phyloP scores from a whole-genome alignment of 2,888 invertebrate species.

The Linnaemya tessellans region DNA sequence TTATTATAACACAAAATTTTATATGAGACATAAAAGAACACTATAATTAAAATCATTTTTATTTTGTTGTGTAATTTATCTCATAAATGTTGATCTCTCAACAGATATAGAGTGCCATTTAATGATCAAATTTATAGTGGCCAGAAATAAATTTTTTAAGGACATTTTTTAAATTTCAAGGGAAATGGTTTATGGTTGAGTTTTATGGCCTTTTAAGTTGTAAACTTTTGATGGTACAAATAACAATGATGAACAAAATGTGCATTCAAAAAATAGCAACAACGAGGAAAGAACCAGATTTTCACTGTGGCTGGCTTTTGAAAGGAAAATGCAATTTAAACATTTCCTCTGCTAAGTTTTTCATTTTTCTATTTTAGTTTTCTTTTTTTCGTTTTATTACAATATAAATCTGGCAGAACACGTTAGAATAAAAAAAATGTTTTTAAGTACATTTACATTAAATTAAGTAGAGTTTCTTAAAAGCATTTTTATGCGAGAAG shows the following conservation, averaged over 20 bases:
- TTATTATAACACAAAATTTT: too few species aligned
- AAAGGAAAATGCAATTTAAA: slow-evolving; percentile 61
- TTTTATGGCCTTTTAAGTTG: slow-evolving; percentile 23
- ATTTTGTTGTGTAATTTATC: too few species aligned
- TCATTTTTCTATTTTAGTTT: neutral
- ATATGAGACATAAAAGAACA: too few species aligned
- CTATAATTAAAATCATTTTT: too few species aligned
- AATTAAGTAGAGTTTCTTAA: neutral
- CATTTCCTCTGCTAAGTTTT: slow-evolving; percentile 41
- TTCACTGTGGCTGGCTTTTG: slow-evolving; percentile 40
- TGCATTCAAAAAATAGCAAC: neutral
- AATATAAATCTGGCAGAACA: neutral
- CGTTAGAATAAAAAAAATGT: neutral
- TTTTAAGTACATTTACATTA: neutral
- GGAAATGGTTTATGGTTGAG: slow-evolving; percentile 20
- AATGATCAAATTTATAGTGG: too few species aligned
- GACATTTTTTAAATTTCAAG: neutral
- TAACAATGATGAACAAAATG: slow-evolving; percentile 41
- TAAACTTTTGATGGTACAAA: slow-evolving; percentile 37
- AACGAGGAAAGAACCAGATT: slow-evolving; percentile 36
- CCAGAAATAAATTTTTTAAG: too few species aligned
- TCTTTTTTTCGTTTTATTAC: neutral
- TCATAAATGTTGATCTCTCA: too few species aligned
- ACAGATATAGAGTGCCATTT: too few species aligned
- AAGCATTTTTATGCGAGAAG: neutral